Evolutionary conservation across 2,113 vertebrate genomes (phyloP), one percentile per base, ranked within the genome.

Genomic region (Anolis sagrei): DNA sequence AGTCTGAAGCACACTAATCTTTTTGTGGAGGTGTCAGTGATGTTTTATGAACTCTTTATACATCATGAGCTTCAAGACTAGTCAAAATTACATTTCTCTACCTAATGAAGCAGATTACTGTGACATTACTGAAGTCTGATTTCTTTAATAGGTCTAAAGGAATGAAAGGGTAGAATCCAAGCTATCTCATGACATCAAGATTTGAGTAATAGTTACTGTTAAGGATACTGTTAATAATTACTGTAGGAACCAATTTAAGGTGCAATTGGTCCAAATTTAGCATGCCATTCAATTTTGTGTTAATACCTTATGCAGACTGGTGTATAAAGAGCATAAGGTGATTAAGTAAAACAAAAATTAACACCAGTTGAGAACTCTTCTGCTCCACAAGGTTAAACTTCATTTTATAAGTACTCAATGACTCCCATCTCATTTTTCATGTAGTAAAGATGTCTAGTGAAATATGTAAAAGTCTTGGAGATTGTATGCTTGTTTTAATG

Each of bases 1-100:
- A 82, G 66, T 76, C 73, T 88, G 16, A 69, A 88, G 76, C 82
- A 76, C 2, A 78, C 88, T 23, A 77, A 82, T 86, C 87, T 29
- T 77, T n/a, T 29, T 86, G 86, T 61, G 51, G 58, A 79, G 68
- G 39, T 86, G 82, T 69, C 21, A 88, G 25, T 88, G 25, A 81
- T 90, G 23, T 84, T 25, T 7, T 70, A 18, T 7, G 4, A 74
- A 79, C 54, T 32, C 87, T 73, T 87, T 76, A 62, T 68, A 93
- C 62, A 92, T 44, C 62, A 51, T 44, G 11, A 13, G 49, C 25
- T 72, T 92, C 84, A 48, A 29, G 18, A 69, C 70, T 68, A 76
- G 69, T 81, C 84, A 87, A 73, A 78, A 27, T 76, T 89, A 79
- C 48, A 16, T 70, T 51, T 49, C 25, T 64, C 70, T 62, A 66